Conservation (phyloP, 2,888 invertebrate species). For the Pimpla rufipes region DNA sequence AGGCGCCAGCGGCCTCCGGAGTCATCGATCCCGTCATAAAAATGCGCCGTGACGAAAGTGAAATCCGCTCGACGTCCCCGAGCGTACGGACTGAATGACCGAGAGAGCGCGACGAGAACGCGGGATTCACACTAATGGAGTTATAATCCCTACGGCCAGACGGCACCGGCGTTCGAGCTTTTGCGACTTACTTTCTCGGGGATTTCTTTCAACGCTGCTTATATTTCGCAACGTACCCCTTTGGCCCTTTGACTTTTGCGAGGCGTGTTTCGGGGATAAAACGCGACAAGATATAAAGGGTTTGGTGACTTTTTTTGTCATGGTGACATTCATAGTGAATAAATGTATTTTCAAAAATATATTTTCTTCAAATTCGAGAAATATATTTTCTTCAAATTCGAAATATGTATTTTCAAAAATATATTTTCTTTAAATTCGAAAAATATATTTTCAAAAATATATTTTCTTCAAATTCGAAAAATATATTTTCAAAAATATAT, state of each 20-base stretch:
- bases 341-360: too few species aligned
- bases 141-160: slow-evolving; percentile 64
- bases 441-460: too few species aligned
- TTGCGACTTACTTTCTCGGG: neutral
- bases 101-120: slow-evolving; percentile 17
- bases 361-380: too few species aligned
- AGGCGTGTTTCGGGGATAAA: neutral
- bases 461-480: too few species aligned
- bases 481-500: too few species aligned
- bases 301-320: neutral
- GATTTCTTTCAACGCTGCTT: neutral
- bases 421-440: too few species aligned
- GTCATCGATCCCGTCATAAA: slow-evolving; percentile 65
- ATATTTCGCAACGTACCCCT: neutral
- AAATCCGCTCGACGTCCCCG: slow-evolving; percentile 46
- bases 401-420: too few species aligned
- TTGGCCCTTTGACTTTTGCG: neutral
- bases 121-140: slow-evolving; percentile 66
- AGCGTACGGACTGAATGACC: slow-evolving; percentile 21
- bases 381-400: too few species aligned
- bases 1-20: slow-evolving; percentile 21
- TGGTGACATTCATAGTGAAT: neutral
- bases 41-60: slow-evolving; percentile 61
- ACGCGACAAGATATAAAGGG: neutral
- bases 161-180: slow-evolving; percentile 1